Base-by-base conservation (phyloP, 1,140 invertebrate species). In the Rhopalosiphum maidis region DNA sequence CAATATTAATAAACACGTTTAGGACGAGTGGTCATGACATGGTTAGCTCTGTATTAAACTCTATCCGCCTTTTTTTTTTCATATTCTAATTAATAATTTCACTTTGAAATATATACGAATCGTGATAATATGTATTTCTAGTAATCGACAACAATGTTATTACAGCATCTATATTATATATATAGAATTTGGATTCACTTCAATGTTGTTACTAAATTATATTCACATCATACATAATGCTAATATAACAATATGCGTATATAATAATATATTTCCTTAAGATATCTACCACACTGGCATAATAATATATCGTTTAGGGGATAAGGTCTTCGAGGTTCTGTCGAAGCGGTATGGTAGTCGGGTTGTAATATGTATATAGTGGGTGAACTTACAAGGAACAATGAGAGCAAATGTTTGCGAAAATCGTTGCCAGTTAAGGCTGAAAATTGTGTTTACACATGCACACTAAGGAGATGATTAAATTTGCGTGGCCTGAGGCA, bases 351-450 rank as follows among this genome's bases (percentile, higher is more conserved):
- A 89, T 37, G 23, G 54, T 37, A 11, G 54, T 43, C 23, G 88
- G 35, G 21, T 90, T 54, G 23, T 30, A 90, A 90, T 60, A 90
- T 90, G 54, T 54, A 35, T 54, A 89, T 54, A 90, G 23, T 7
- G 89, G 30, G 54, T 30, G 51, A 55, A 90, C 41, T 90, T 60
- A 90, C 35, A 60, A 60, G 89, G 51, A 90, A 93, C 91, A 85
- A 93, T 88, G 91, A 83, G 48, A 54, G 46, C n/a, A 93, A 83
- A 93, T 93, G 91, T 93, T 93, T 93, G 91, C 91, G 68, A 93
- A 93, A 93, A 37, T 93, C 68, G 77, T 60, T 54, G 43, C 68
- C 68, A 83, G 90, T 82, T 48, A 83, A 51, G 91, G 91, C 35
- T 48, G 91, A 93, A 83, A 93, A 83, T 85, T 51, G 91, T 93